phyloP scores from a whole-genome alignment of 2,888 invertebrate species.

The Tuberolachnus salignus region DNA sequence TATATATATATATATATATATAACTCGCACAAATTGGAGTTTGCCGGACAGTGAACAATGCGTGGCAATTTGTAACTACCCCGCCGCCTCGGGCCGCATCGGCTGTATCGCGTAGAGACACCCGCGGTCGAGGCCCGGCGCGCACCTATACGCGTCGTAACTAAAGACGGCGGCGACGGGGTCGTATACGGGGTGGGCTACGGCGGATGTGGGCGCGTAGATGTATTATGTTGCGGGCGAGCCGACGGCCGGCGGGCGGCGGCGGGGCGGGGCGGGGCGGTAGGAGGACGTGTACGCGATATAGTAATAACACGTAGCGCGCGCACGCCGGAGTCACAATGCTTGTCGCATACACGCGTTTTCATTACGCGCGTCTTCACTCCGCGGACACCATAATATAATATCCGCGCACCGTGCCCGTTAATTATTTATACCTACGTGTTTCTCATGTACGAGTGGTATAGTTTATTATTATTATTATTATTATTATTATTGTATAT shows the following conservation, averaged over 20 bases:
- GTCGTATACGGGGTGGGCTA: no score
- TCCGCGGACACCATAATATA: conserved; percentile 1
- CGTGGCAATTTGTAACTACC: conserved; percentile 52
- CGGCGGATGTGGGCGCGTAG: neutral
- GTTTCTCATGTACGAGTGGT: neutral
- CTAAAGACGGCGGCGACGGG: no score
- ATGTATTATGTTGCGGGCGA: no score
- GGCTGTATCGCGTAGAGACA: neutral
- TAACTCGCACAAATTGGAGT: conserved; percentile 46
- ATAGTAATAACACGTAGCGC: neutral
- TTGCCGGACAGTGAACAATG: conserved; percentile 55
- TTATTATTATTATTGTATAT: no score
- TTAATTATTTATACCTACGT: conserved; percentile 23
- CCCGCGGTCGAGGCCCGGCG: neutral
- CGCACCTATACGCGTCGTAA: neutral
- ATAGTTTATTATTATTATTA: neutral
- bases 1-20: neutral
- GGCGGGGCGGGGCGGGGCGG: neutral
- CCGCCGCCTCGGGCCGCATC: neutral
- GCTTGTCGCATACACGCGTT: conserved; percentile 50
- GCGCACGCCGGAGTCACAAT: conserved; percentile 32
- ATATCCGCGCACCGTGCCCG: neutral
- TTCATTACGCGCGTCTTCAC: conserved; percentile 41
- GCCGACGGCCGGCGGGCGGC: neutral
- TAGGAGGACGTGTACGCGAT: neutral